Base-by-base conservation (phyloP, 2,888 invertebrate species). In the Cerceris rybyensis region DNA sequence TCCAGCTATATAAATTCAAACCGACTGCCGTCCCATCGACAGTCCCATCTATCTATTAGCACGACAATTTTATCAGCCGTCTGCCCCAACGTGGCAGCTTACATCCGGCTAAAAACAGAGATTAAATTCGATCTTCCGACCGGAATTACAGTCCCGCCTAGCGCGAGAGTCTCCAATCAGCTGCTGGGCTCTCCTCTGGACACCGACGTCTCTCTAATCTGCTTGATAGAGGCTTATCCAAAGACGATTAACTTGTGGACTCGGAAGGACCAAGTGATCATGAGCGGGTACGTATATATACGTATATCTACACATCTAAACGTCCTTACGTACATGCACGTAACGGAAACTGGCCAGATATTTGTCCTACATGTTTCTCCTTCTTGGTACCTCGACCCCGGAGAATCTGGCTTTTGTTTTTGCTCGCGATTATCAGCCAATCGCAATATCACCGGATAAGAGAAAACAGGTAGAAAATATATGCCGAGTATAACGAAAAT, bases 221-320 rank as follows among this genome's bases (percentile, higher is more conserved):
- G 96, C 89, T 93, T 94, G 81, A 94, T 96, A 28, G 95, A 96
- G 86, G 95, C 95, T 5, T 95, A 93, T 86, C 96, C 96, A 5
- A 94, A 94, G 85, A 94, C 96, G 63, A 94, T 95, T 88, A 95
- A 95, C 91, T 95, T 95, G 88, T 96, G 96, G 96, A 93, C 94
- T 58, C 94, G 94, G 87, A 94, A 94, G 81, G 94, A 94, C 68
- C 94, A 94, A 91, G 94, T 95, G 93, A 94, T 96, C 78, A 93
- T 95, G 76, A 93, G 94, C 75, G 95, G 95, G 95, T 95, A 93
- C 87, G 93, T 88, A 28, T 7, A 16, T 7, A 7, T 1, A 17
- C 7, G 7, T 17, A 13, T 8, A n/a, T 59, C 41, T 7, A 59
- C 41, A 17, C 42, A 4, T 59, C 41, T 13, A 52, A 52, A 8